Evolutionary conservation across 2,113 vertebrate genomes (phyloP), one percentile per base, ranked within the genome.

Genomic region (Oostethus manadensis): DNA sequence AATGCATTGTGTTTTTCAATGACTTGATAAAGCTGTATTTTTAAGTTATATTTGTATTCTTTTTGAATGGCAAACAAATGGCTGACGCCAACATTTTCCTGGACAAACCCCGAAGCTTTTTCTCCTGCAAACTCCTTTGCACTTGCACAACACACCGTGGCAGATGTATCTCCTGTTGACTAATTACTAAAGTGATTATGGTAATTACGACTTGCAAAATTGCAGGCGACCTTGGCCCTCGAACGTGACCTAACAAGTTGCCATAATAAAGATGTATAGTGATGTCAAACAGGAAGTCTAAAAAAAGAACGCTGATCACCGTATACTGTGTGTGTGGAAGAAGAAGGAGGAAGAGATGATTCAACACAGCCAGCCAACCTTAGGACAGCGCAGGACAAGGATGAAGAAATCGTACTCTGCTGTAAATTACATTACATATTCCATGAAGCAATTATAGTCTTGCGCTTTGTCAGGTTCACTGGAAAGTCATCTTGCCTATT

Each of bases 291-390:
- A 49, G n/a, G n/a, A n/a, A 64, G 64, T 38, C 20, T 63, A 62
- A 47, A 68, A 49, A 44, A 40, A 48, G 51, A 59, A 40, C 44
- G 51, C 26, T 47, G 59, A 55, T 58, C 49, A 53, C 9, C 22
- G 21, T 11, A 6, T 22, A 21, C 54, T 6, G 10, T 10, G 16
- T 58, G 35, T 60, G 73, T 72, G 66, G 68, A 42, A 42, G 38
- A 42, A 42, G 38, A 42, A 42, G 71, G 48, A 72, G 21, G 40
- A 1, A 29, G 46, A 54, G 48, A 64, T 74, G 70, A 76, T 57
- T 78, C 68, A 64, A 59, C 67, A 49, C 23, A 56, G 57, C 21
- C 58, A 2, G 49, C 78, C 79, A 80, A 71, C 64, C 51, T 71
- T 51, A 61, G 48, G 64, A 68, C 58, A 69, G 53, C 1, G 3